Evolutionary conservation across 1,140 invertebrate genomes (phyloP), one percentile per base, ranked within the genome.

Genomic region (Lepidurus couesii): DNA sequence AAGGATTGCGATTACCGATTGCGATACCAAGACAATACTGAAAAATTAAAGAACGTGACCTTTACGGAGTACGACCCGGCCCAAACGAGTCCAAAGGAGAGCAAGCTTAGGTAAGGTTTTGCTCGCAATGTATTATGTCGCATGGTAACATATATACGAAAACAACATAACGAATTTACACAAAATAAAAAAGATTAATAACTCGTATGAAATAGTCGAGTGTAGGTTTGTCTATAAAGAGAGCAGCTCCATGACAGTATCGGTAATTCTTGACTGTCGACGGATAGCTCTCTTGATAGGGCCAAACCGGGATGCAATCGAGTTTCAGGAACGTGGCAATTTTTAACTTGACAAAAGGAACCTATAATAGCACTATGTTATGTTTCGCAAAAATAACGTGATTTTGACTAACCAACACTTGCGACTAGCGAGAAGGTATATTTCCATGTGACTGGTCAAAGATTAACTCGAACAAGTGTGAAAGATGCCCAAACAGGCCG

Each of bases 221-320:
- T 47, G 53, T 65, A 65, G 53, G 53, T 7, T 21, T 47, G 84
- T 88, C 88, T 85, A 88, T 88, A 89, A 89, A 89, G 88, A 89
- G 88, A 89, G 88, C 88, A 89, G 89, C 86, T 89, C 88, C 88
- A 89, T 89, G 88, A 89, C 88, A 89, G 88, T 89, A 85, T 77
- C 74, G 24, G 3, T 42, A 75, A 44, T 74, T 86, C 88, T 88
- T 87, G 88, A 89, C 88, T 89, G 88, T 89, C 88, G 87, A 89
- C 89, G 88, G 88, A 89, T 89, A 89, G 88, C 88, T 89, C 88
- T 89, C 88, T 89, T 89, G 84, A 88, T 88, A 88, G 88, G 53
- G 21, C 13, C 53, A 65, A 65, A n/a, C 53, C 21, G n/a, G 3
- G 6, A 13, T n/a, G 53, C 53, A n/a, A 7, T 13, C 13, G 53